Percentiles rank a stretch among this genome's conserved stretches.
Conservation (phyloP, 92 coral and sea anemone genomes). For the Umimayanthus chanpuru region DNA sequence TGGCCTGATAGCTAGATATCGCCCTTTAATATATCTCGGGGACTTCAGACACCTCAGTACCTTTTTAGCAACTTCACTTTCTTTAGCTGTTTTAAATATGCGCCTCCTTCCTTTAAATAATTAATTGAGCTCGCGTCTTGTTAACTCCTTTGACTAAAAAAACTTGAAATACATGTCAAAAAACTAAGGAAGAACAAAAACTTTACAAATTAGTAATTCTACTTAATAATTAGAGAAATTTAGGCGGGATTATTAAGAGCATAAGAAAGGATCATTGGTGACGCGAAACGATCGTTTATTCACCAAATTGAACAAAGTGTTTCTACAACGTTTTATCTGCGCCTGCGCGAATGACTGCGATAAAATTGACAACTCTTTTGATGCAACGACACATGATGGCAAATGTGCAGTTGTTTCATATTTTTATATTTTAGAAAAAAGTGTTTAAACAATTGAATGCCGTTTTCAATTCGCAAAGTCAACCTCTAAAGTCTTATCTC, state of each 20-base stretch:
- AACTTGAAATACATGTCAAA: background rate
- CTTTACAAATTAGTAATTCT: background rate
- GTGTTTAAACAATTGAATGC: background rate
- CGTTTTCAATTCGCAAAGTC: background rate
- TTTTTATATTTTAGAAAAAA: background rate
- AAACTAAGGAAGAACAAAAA: background rate
- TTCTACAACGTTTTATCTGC: background rate
- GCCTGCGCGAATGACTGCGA: background rate
- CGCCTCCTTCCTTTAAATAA: background rate
- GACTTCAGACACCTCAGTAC: background rate
- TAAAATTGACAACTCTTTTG: background rate
- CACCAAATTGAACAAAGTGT: too few species aligned
- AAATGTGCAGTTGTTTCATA: background rate
- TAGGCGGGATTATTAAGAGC: background rate
- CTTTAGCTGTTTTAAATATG: too few species aligned
- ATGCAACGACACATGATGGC: background rate
- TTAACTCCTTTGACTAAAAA: too few species aligned
- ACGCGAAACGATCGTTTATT: background rate
- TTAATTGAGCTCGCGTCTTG: background rate
- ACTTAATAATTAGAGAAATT: too few species aligned
- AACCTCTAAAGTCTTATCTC: background rate
- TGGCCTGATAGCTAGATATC: too few species aligned
- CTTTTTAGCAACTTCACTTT: background rate
- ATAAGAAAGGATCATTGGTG: too few species aligned
- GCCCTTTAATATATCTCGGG: background rate